Percentiles rank a stretch among this genome's conserved stretches.
Conservation (phyloP, 2,797 vertebrate genomes). For the Esox masquinongy region DNA sequence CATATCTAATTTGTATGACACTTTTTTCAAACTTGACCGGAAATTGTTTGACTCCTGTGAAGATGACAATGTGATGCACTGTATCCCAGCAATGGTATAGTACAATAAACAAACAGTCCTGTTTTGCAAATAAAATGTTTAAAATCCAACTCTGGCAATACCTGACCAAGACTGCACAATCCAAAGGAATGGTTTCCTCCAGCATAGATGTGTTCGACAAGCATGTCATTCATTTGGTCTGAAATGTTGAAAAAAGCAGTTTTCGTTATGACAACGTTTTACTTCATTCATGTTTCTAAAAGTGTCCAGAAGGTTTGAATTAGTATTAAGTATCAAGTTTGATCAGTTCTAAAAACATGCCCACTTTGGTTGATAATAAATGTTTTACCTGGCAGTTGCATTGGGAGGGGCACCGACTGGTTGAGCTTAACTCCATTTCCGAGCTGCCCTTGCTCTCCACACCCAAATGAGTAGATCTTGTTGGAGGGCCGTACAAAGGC, state of each 20-base stretch:
- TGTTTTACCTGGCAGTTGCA: conserved; percentile 35
- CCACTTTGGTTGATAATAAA: conserved; percentile 21
- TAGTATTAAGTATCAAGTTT: background rate
- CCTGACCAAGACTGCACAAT: conserved; percentile 25
- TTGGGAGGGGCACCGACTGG: conserved; percentile 69
- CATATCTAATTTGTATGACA: conserved; percentile 31
- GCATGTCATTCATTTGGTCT: conserved; percentile 22
- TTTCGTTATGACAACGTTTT: background rate
- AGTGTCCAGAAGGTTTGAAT: no score
- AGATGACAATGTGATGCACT: background rate
- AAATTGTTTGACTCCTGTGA: background rate
- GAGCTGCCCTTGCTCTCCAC: conserved; percentile 71
- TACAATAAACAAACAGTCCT: background rate
- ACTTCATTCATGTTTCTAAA: background rate
- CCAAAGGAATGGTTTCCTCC: conserved; percentile 52
- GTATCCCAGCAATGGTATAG: background rate
- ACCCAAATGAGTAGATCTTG: conserved; percentile 79
- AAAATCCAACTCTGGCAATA: conserved; percentile 4
- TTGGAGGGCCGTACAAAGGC: conserved; percentile 69
- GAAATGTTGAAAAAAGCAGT: conserved; percentile 10
- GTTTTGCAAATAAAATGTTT: background rate
- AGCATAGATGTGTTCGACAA: conserved; percentile 40
- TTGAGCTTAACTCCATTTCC: conserved; percentile 54
- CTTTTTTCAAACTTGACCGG: background rate
- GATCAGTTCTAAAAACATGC: background rate